Evolutionary conservation across 2,888 invertebrate genomes (phyloP), one percentile per base, ranked within the genome.

Genomic region (Itoplectis maculator): DNA sequence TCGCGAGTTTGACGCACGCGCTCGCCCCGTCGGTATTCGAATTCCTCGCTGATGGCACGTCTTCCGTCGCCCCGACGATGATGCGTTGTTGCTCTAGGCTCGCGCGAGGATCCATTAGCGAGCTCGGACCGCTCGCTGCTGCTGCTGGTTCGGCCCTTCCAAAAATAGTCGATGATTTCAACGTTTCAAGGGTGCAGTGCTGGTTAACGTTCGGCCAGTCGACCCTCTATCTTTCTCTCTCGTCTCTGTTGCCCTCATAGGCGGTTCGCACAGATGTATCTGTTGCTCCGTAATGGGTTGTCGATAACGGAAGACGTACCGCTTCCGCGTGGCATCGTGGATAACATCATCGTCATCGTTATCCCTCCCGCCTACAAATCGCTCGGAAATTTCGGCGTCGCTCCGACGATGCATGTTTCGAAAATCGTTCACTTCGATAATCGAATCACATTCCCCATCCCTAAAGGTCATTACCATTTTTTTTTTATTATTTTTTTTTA

Each of bases 81-180:
- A 40, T 45, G 70, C 49, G 72, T 29, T 20, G 49, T 68, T 59
- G 69, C 47, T 63, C 61, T 40, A 29, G n/a, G 56, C 29, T 23
- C 18, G n/a, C 18, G 37, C 63, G 63, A 79, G 66, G 79, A 75
- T 82, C 86, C 85, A 87, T 88, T 88, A 88, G 82, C n/a, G n/a
- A n/a, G n/a, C n/a, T 73, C 78, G 49, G 68, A 35, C 79, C 54
- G 63, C 73, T 68, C 49, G 49, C 77, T 84, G 61, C 35, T n/a
- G n/a, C n/a, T n/a, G n/a, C n/a, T n/a, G n/a, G n/a, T n/a, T 72
- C 35, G 56, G 77, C 65, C 29, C 69, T 70, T 77, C 79, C 84
- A 84, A 86, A 88, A 88, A 88, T 88, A 87, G 83, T 83, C 81
- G 81, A 74, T 84, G 81, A 82, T 82, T 82, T 79, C 82, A 82